These are phyloP conservation scores for Flexamia atlantica DNA, from an alignment of 2,888 invertebrate species.

Conservation along the genomic window DNA sequence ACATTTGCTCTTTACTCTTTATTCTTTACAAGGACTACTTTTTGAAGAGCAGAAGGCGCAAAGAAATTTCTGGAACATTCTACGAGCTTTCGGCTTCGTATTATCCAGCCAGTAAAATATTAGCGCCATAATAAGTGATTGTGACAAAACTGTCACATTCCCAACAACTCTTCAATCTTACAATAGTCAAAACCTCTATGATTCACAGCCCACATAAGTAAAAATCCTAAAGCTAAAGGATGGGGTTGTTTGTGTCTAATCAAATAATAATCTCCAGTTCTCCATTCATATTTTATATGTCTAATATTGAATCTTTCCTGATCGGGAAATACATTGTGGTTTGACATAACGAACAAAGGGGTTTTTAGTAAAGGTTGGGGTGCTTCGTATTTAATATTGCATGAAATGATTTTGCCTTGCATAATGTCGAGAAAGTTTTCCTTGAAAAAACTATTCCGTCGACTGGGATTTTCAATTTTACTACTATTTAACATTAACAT, in stretches of 20 bases:
- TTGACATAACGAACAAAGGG: slow-evolving; percentile 51
- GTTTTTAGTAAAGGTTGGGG: too few species aligned
- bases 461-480: slow-evolving; percentile 50
- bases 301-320: slow-evolving; percentile 4
- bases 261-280: background rate
- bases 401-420: slow-evolving; percentile 31
- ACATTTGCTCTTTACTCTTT: too few species aligned
- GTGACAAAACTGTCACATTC: too few species aligned
- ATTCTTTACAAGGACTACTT: too few species aligned
- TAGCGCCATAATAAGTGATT: too few species aligned
- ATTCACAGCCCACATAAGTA: slow-evolving; percentile 27
- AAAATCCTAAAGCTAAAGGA: background rate
- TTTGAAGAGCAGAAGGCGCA: too few species aligned
- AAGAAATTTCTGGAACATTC: too few species aligned
- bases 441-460: slow-evolving; percentile 40
- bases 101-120: too few species aligned
- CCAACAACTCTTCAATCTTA: background rate
- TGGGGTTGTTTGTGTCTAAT: slow-evolving; percentile 11
- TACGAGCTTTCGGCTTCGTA: too few species aligned
- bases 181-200: background rate
- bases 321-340: slow-evolving; percentile 27
- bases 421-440: slow-evolving; percentile 53
- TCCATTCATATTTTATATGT: slow-evolving; percentile 8
- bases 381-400: slow-evolving; percentile 52
- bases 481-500: slow-evolving; percentile 22